phyloP scores from a whole-genome alignment of 2,888 invertebrate species.

The Trachelus troglodyta region DNA sequence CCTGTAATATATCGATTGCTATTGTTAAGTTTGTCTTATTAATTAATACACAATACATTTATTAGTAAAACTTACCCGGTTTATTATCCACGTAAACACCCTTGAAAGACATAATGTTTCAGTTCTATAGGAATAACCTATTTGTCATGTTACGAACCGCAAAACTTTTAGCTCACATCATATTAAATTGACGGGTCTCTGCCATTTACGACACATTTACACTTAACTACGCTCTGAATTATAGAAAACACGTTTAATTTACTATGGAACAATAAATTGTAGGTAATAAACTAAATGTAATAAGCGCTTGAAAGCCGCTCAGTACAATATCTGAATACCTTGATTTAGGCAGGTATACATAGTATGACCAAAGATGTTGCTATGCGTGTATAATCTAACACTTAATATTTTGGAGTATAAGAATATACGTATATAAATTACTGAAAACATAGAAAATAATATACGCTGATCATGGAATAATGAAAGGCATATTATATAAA shows the following conservation, averaged over 20 bases:
- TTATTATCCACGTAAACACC: background rate
- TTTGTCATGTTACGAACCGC: background rate
- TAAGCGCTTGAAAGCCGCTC: background rate
- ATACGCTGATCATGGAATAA: background rate
- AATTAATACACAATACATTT: background rate
- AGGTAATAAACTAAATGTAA: background rate
- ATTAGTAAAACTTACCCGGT: background rate
- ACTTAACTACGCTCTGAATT: background rate
- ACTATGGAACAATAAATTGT: background rate
- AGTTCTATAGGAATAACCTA: background rate
- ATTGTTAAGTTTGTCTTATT: background rate
- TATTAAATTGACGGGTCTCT: background rate
- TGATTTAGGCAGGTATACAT: background rate
- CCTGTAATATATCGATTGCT: conserved; percentile 7
- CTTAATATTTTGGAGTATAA: background rate
- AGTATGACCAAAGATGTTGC: background rate
- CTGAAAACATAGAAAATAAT: background rate
- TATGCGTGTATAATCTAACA: background rate
- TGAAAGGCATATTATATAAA: background rate
- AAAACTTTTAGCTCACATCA: background rate
- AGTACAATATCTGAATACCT: background rate
- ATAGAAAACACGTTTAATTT: background rate
- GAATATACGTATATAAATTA: background rate
- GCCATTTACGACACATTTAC: background rate
- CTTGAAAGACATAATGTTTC: background rate